Evolutionary conservation across 1,140 invertebrate genomes (phyloP), one percentile per base, ranked within the genome.

Genomic region (Drosophila mayri): DNA sequence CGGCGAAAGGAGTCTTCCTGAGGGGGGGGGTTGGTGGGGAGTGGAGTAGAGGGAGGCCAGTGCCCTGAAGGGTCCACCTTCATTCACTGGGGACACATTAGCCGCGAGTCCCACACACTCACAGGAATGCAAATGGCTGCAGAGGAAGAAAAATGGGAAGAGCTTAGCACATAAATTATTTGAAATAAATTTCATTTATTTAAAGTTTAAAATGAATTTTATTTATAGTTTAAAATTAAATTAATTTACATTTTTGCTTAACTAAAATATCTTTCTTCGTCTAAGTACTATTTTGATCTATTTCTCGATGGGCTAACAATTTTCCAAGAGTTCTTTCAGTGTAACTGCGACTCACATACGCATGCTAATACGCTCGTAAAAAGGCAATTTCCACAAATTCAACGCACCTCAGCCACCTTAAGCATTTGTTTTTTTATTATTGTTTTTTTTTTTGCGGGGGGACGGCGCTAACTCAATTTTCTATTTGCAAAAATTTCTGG

Each of bases 331-430:
- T 55, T 55, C 28, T 44, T 25, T 30, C 22, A 38, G 47, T 70
- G 66, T 44, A 52, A 55, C 55, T 52, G 52, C 63, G 38, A 43
- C 38, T 62, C 58, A 55, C 46, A 76, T 61, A 57, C 68, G 72
- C 81, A 80, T 71, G 81, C 81, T 90, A 90, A 90, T 91, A 82
- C 71, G 72, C 81, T 91, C 88, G 88, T 91, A 91, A 91, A 91
- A 91, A 91, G 81, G 83, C 88, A 91, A 91, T 91, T 91, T 91
- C 75, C 77, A 84, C 84, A 87, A 91, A 81, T 81, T 81, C 78
- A 54, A 68, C 62, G 71, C 77, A 67, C 64, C 81, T 88, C 70
- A 61, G 58, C 76, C 77, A 79, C 67, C 71, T 81, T 66, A 75
- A 66, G 72, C 60, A 81, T 88, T 84, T 70, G 64, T 67, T 60